Conservation (phyloP, 2,113 vertebrate genomes). For the Scomber japonicus region DNA sequence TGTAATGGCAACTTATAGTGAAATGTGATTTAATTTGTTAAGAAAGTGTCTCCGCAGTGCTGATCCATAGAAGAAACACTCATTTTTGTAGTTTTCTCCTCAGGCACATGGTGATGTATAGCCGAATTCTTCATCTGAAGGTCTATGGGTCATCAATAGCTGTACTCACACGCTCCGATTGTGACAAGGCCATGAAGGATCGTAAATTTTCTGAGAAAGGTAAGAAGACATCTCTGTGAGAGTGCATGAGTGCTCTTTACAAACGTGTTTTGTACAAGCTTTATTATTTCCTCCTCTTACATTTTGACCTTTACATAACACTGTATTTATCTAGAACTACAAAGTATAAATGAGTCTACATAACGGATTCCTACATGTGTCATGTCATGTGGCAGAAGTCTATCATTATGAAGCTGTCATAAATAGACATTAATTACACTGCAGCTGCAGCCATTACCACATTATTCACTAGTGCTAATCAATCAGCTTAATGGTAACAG, state of each 20-base stretch:
- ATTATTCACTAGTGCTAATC: background rate
- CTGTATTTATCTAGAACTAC: background rate
- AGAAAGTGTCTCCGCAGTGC: background rate
- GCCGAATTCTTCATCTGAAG: slow-evolving; percentile 38
- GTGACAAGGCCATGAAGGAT: slow-evolving; percentile 62
- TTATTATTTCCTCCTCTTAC: background rate
- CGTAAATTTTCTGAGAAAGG: slow-evolving; percentile 73
- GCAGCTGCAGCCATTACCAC: background rate
- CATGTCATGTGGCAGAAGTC: background rate
- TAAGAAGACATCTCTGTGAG: slow-evolving; percentile 42
- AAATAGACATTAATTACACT: background rate
- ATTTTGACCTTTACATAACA: background rate
- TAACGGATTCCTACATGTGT: background rate
- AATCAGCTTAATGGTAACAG: slow-evolving; percentile 1
- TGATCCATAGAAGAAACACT: background rate
- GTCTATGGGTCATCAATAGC: slow-evolving; percentile 45
- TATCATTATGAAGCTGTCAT: background rate
- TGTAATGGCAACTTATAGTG: no score
- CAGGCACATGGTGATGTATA: slow-evolving; percentile 65
- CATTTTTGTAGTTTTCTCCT: background rate
- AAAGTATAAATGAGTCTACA: background rate
- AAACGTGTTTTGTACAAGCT: background rate
- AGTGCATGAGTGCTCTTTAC: background rate
- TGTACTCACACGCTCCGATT: slow-evolving; percentile 19
- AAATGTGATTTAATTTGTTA: background rate